Evolutionary conservation across 92 coral and sea anemone species (phyloP), one percentile per base, ranked within the genome.

Genomic region (Epizoanthus stellaris): DNA sequence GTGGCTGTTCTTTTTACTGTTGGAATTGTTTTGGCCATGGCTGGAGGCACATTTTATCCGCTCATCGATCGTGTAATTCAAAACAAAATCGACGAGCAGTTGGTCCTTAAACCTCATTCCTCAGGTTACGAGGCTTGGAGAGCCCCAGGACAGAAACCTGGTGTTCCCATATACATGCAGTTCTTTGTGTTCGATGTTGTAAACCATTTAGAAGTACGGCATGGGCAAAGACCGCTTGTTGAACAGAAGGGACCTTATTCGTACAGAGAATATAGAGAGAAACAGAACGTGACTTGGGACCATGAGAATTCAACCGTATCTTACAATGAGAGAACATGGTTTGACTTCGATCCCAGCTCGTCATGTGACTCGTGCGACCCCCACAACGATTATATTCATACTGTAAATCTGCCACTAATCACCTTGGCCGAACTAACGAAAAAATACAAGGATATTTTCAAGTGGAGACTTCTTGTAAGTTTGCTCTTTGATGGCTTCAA

Each of bases 181-280:
- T 92, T 94, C 86, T 90, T 87, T 75, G 42, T 93, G 13, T 96
- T 96, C 69, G 73, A 76, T 77, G 77, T 96, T 3, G 75, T 65
- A 15, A 96, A 96, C 86, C 69, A 73, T 42, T 52, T 67, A 3
- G 95, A 96, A 69, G 95, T 88, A 10, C 75, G 69, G 58, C 34
- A 84, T 56, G 96, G 96, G 5, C 25, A 40, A 4, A 86, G 80
- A 15, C 98, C 98, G 16, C 19, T 43, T 23, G 88, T 95, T 13
- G 80, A 42, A 3, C 92, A 96, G 76, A 94, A 67, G 77, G 98
- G 98, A 25, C 98, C 98, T 3, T 96, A 94, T 63, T 96, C 98
- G 0, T 96, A 96, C 82, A 80, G 91, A 25, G 98, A 96, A 72
- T 90, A 84, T 85, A 80, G 96, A 58, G 87, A 83, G 20, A 96